Conservation (phyloP, 2,113 vertebrate species). For the Callospermophilus lateralis region DNA sequence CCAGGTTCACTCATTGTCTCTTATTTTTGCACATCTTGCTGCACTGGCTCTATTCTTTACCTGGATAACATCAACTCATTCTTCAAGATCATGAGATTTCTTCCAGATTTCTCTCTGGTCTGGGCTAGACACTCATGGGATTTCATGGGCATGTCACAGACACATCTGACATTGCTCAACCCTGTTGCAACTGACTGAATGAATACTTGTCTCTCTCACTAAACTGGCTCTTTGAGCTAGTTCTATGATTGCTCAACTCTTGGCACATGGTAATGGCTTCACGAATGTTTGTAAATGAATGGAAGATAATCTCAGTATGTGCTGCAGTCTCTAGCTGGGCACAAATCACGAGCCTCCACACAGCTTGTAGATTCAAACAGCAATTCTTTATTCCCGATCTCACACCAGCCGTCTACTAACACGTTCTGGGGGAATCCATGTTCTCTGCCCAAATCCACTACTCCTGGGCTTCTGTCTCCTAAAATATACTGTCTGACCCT, state of each 20-base stretch:
- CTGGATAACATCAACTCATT: neutral
- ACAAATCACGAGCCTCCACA: too few relatives aligned
- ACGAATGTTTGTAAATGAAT: neutral
- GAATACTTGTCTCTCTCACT: neutral
- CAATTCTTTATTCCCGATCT: too few relatives aligned
- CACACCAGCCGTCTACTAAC: too few relatives aligned
- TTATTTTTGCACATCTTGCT: neutral
- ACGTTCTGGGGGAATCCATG: too few relatives aligned
- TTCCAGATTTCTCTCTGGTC: neutral
- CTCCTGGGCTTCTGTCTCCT: too few relatives aligned
- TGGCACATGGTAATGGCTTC: neutral
- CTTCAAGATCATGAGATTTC: conserved; percentile 3
- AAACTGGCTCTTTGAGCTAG: neutral
- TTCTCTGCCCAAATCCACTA: too few relatives aligned
- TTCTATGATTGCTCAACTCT: neutral
- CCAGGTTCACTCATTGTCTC: neutral
- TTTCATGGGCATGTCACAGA: neutral
- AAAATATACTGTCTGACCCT: too few relatives aligned
- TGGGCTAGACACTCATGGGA: neutral
- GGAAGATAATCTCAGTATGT: conserved; percentile 17
- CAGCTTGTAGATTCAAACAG: too few relatives aligned
- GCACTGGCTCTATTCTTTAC: neutral
- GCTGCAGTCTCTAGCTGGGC: too few relatives aligned
- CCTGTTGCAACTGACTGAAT: neutral
- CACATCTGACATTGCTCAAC: neutral